Evolutionary conservation across 2,113 vertebrate genomes (phyloP).

Genomic region (Scomber colias): DNA sequence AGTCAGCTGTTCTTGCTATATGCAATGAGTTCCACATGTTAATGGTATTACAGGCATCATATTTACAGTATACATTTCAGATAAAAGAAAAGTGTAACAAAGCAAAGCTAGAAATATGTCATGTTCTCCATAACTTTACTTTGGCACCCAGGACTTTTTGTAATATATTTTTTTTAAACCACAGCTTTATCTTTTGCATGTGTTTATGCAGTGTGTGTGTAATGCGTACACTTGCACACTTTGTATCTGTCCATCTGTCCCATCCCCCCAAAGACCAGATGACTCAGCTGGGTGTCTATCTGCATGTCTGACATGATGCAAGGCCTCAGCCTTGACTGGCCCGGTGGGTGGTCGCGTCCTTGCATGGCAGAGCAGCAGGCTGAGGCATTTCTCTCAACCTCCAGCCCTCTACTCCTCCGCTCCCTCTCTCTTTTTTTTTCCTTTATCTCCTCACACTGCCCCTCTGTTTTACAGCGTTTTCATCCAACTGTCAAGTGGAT

Average conservation of each 20-base stretch:
- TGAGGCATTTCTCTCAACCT: slow-evolving; percentile 31
- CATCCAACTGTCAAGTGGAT: slow-evolving; percentile 44
- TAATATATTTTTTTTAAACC: slow-evolving; percentile 33
- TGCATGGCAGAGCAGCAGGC: slow-evolving; percentile 61
- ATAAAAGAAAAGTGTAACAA: slow-evolving; percentile 14
- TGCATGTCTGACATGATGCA: slow-evolving; percentile 63
- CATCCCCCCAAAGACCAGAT: slow-evolving; percentile 51
- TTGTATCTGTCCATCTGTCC: slow-evolving; percentile 60
- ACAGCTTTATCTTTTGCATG: slow-evolving; percentile 3
- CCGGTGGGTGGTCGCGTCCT: slow-evolving; percentile 57
- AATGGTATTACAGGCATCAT: slow-evolving; percentile 9
- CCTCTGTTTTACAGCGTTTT: slow-evolving; percentile 42
- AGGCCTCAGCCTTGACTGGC: slow-evolving; percentile 69
- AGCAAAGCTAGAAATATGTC: not conserved
- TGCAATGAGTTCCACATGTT: slow-evolving; percentile 4
- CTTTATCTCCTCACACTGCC: slow-evolving; percentile 34
- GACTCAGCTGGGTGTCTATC: slow-evolving; percentile 65
- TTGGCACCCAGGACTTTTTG: slow-evolving; percentile 3
- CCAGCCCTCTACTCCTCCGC: slow-evolving; percentile 12
- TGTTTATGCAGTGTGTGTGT: not conserved
- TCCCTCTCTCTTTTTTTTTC: slow-evolving; percentile 7
- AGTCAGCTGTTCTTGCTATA: slow-evolving; percentile 14
- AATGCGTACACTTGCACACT: slow-evolving; percentile 42
- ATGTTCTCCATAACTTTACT: not conserved
- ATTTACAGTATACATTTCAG: slow-evolving; percentile 13